Percentiles rank a stretch among this genome's conserved stretches.
Conservation (phyloP, 2,797 vertebrate species). For the Liasis olivaceus region DNA sequence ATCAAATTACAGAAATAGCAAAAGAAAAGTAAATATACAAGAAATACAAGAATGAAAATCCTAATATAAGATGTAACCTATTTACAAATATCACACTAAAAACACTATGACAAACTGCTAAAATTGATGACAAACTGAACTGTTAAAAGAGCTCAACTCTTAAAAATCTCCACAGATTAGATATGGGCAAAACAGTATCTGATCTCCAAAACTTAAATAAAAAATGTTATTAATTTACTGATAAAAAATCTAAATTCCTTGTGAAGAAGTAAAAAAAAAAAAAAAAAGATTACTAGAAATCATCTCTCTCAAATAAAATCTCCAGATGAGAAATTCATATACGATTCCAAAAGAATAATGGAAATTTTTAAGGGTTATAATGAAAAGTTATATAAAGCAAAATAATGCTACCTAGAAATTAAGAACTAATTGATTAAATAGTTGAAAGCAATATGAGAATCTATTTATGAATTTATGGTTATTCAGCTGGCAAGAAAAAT, state of each 20-base stretch:
- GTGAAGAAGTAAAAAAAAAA: neutral
- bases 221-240: neutral
- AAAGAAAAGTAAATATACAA: neutral
- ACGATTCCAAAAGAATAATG: neutral
- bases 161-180: neutral
- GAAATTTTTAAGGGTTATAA: neutral
- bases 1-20: neutral
- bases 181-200: neutral
- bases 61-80: neutral
- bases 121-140: neutral
- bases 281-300: neutral
- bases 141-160: neutral
- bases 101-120: neutral
- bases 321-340: neutral
- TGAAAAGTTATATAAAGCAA: neutral
- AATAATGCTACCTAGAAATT: neutral
- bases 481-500: constrained; percentile 7
- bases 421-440: neutral
- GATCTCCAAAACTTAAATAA: neutral
- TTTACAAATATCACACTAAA: neutral
- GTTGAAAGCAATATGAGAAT: neutral
- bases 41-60: neutral
- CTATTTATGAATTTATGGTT: neutral
- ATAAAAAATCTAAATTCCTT: neutral
- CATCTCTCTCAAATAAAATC: neutral